These are phyloP conservation scores for Sylvia borin DNA, from an alignment of 2,797 vertebrate genomes.

Conservation along the genomic window DNA sequence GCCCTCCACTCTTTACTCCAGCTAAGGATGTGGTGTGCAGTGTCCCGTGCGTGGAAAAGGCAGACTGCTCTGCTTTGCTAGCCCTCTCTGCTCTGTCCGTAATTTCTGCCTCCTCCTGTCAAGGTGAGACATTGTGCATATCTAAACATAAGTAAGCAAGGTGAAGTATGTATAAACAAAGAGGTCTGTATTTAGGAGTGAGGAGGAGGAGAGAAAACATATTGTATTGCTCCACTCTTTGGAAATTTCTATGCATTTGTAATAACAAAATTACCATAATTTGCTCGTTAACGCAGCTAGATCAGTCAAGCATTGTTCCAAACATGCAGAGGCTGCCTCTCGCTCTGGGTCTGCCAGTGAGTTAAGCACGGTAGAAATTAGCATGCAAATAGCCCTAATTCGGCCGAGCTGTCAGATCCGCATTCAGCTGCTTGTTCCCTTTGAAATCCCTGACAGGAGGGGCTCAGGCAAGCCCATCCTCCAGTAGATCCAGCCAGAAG, in stretches of 20 bases:
- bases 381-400: constrained; percentile 87
- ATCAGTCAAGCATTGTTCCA: constrained; percentile 87
- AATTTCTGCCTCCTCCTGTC: neutral
- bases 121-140: neutral
- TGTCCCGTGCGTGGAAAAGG: accelerated
- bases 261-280: constrained; percentile 90
- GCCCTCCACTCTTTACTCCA: neutral
- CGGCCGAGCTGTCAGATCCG: constrained; percentile 81
- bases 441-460: constrained; percentile 83
- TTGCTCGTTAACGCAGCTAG: constrained; percentile 85
- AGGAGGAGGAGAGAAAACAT: constrained; percentile 75
- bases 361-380: constrained; percentile 81
- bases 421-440: constrained; percentile 74
- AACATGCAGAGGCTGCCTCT: constrained; percentile 72
- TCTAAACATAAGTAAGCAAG: constrained; percentile 66
- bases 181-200: constrained; percentile 68
- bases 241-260: constrained; percentile 88
- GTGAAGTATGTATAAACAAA: constrained; percentile 75
- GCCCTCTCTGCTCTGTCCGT: neutral
- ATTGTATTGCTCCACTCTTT: constrained; percentile 80
- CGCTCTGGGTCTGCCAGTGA: constrained; percentile 79
- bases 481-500: constrained; percentile 74
- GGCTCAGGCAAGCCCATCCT: constrained; percentile 76
- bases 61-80: neutral
- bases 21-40: neutral